phyloP scores from a whole-genome alignment of 2,888 invertebrate species.

The Lasioglossum lativentre region DNA sequence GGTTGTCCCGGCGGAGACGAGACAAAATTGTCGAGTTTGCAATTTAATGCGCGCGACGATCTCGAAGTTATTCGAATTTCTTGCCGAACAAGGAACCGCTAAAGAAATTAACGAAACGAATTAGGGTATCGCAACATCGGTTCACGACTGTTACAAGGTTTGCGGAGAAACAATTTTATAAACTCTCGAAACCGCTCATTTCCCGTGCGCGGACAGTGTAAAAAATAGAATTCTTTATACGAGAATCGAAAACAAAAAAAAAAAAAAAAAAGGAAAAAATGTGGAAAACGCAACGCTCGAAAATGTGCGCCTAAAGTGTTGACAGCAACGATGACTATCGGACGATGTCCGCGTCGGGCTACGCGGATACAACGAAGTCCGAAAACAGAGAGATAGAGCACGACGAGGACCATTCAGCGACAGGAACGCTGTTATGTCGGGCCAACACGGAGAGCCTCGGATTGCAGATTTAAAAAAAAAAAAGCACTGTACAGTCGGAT shows the following conservation, averaged over 20 bases:
- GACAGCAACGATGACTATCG: slow-evolving; percentile 67
- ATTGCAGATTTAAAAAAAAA: slow-evolving; percentile 47
- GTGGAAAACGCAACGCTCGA: slow-evolving; percentile 31
- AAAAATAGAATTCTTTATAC: not conserved
- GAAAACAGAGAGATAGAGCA: slow-evolving; percentile 69
- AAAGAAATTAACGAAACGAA: not conserved
- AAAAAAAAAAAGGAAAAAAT: not conserved
- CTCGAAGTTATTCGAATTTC: not conserved
- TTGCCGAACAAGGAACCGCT: not conserved
- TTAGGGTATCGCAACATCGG: too few species aligned
- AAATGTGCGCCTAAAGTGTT: slow-evolving; percentile 63
- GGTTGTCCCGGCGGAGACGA: not conserved
- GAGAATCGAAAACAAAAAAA: not conserved
- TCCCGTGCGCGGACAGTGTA: not conserved
- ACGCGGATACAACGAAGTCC: slow-evolving; percentile 55
- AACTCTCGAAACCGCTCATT: not conserved
- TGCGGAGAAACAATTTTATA: not conserved
- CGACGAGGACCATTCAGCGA: slow-evolving; percentile 62
- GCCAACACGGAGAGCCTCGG: slow-evolving; percentile 38
- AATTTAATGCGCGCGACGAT: too few species aligned
- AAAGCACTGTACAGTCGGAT: slow-evolving; percentile 21
- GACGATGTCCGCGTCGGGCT: slow-evolving; percentile 34
- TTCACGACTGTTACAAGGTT: not conserved
- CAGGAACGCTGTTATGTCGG: slow-evolving; percentile 56
- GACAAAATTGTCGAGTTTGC: not conserved